Base-by-base conservation (phyloP, 2,797 vertebrate species). In the Lutjanus argentimaculatus region DNA sequence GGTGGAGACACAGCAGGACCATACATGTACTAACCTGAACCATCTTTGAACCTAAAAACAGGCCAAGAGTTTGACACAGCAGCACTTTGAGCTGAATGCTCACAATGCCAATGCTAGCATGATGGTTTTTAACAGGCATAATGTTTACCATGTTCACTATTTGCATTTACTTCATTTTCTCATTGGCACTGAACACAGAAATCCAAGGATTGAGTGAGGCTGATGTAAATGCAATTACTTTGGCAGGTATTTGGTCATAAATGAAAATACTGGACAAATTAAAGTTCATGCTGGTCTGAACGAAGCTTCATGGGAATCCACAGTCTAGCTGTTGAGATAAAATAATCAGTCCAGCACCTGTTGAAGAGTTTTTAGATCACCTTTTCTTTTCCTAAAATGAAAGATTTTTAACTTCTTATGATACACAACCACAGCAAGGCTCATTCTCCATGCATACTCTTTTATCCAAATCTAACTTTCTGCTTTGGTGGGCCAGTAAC, bases 401-500 rank as follows among this genome's bases (percentile, higher is more conserved):
- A n/a, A 0, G 0, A 48, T 42, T 16, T 16, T 30, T 2, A 21
- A 5, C 51, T 43, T 30, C 40, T 67, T 22, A 46, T 22, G 10
- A 43, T 7, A 67, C 25, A 49, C 8, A n/a, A 22, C 14, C 13
- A 66, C 25, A 8, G 15, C 8, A n/a, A 4, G 11, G 42, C 3
- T 59, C 25, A 19, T 21, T 61, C 21, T n/a, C 16, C 12, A 48
- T 36, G 30, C 30, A 36, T 36, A 36, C 2, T 36, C 30, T 36
- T 36, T 36, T 36, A 3, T 36, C 6, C 25, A 1, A 67, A 59
- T 55, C 7, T 6, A 30, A 55, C 59, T 58, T n/a, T 65, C 11
- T 75, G 59, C 79, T 72, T 21, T 53, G 22, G n/a, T 17, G 55
- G 25, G 40, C 56, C 59, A 48, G 19, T 8, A 22, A 6, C 40